Conservation (phyloP, 2,113 vertebrate genomes). For the Zosterops hypoxanthus region DNA sequence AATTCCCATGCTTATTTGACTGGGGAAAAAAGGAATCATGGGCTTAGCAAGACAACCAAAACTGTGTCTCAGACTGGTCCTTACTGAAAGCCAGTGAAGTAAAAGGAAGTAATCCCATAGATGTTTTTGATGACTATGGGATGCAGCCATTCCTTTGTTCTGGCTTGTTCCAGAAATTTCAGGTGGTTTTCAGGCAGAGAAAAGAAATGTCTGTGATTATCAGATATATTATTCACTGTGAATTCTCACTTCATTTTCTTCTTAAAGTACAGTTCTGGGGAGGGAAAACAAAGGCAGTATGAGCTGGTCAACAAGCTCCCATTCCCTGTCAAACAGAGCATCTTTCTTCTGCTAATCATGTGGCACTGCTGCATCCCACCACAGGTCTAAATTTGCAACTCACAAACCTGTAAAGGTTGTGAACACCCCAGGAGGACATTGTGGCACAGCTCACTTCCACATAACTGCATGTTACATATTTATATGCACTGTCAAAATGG, state of each 20-base stretch:
- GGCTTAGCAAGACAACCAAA: neutral
- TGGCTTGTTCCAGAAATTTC: neutral
- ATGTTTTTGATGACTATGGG: neutral
- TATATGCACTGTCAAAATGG: slow-evolving; percentile 59
- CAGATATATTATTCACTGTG: neutral
- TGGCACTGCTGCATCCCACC: neutral
- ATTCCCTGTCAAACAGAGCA: neutral
- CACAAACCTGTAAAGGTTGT: neutral
- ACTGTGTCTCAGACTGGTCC: neutral
- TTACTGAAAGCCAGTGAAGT: neutral
- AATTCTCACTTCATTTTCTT: neutral
- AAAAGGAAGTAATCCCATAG: neutral
- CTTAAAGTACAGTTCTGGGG: neutral
- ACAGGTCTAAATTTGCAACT: neutral
- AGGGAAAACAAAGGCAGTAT: neutral
- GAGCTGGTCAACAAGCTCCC: neutral
- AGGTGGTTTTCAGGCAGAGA: neutral
- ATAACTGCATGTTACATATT: slow-evolving; percentile 34
- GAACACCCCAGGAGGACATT: neutral
- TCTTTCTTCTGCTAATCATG: neutral
- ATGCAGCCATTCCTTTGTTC: neutral
- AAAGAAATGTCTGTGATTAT: neutral
- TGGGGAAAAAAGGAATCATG: neutral
- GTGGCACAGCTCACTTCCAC: neutral
- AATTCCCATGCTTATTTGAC: neutral